A percentile compares a stretch with the other conserved stretches of the same genome.
These are phyloP conservation scores for Drosophila conformis DNA, from an alignment of 2,888 invertebrate genomes.

Conservation along the genomic window DNA sequence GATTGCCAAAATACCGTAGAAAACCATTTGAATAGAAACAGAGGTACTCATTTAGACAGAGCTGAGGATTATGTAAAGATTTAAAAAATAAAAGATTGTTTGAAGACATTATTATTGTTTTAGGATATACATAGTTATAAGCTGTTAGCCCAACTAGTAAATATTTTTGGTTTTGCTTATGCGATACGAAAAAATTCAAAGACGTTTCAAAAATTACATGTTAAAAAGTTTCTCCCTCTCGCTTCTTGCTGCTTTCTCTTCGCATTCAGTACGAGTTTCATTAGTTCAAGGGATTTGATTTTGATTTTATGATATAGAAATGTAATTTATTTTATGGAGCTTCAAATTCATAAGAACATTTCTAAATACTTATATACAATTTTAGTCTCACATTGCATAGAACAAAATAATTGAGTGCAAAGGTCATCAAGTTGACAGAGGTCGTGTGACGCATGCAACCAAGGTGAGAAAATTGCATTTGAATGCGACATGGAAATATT, in stretches of 20 bases:
- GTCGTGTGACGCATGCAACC: background rate
- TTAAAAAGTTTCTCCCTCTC: background rate
- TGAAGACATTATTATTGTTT: background rate
- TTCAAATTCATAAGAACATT: background rate
- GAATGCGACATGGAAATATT: constrained; percentile 60
- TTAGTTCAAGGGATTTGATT: background rate
- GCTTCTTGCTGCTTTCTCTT: background rate
- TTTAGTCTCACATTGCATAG: background rate
- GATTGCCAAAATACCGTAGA: background rate
- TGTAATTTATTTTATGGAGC: background rate
- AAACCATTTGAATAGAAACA: background rate
- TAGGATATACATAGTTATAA: background rate
- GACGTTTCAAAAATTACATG: background rate
- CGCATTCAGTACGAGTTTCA: background rate
- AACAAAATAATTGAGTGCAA: constrained; percentile 17
- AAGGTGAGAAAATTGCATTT: constrained; percentile 24
- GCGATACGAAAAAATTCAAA: background rate
- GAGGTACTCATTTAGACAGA: background rate
- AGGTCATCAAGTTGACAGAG: constrained; percentile 47
- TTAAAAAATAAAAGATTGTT: background rate
- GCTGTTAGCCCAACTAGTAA: background rate
- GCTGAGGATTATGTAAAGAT: background rate
- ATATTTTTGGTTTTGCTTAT: background rate
- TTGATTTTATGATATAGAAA: background rate
- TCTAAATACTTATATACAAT: background rate